These are phyloP conservation scores for Microchirus variegatus DNA, from an alignment of 2,797 vertebrate genomes.

Conservation along the genomic window DNA sequence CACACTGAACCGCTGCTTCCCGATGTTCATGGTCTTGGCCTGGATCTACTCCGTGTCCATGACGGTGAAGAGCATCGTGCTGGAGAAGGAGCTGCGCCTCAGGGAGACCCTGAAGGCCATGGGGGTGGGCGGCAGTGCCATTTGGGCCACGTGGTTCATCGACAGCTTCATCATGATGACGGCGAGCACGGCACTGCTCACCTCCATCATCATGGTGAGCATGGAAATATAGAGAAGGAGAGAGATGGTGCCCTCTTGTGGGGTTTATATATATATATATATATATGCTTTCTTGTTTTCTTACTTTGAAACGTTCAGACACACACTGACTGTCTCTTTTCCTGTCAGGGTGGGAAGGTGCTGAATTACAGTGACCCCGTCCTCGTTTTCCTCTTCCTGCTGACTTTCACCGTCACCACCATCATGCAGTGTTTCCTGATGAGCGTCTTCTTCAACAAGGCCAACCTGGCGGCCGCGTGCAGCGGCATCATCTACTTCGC, in stretches of 20 bases:
- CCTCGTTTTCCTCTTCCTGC: constrained; percentile 92
- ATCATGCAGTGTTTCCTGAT: constrained; percentile 96
- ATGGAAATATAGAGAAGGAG: neutral
- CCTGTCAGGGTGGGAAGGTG: constrained; percentile 86
- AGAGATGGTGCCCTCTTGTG: constrained; percentile 63
- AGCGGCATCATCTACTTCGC: constrained; percentile 96
- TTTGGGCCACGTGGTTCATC: constrained; percentile 96
- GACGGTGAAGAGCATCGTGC: constrained; percentile 92
- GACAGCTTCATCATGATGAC: constrained; percentile 92
- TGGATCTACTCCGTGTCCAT: constrained; percentile 97
- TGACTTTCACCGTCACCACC: constrained; percentile 89
- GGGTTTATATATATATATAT: neutral
- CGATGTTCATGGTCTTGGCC: constrained; percentile 96
- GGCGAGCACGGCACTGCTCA: constrained; percentile 88
- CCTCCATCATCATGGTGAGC: constrained; percentile 89
- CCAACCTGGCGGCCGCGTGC: constrained; percentile 96
- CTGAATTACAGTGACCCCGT: constrained; percentile 90
- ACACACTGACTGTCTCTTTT: neutral
- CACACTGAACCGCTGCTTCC: constrained; percentile 94
- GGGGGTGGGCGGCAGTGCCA: constrained; percentile 87
- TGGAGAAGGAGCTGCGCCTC: constrained; percentile 94
- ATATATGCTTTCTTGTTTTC: neutral
- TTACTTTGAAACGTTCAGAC: neutral
- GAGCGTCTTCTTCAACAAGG: constrained; percentile 96
- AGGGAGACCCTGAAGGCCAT: constrained; percentile 94